Percentiles rank a stretch among this genome's conserved stretches.
Conservation (phyloP, 2,888 invertebrate species). For the Diarsia brunnea region DNA sequence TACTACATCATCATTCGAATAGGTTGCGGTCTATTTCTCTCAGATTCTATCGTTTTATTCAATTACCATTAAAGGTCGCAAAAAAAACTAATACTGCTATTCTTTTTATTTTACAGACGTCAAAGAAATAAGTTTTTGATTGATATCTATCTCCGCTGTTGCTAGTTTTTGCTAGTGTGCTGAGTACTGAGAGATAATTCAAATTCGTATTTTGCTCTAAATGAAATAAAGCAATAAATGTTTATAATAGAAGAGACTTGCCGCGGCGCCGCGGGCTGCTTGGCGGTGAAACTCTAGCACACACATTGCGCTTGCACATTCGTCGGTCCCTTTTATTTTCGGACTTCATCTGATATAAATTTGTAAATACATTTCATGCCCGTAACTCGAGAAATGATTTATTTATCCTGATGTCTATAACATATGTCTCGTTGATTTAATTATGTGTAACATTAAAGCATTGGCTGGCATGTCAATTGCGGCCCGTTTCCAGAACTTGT, state of each 20-base stretch:
- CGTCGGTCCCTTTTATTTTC: conserved; percentile 69
- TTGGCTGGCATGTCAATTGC: conserved; percentile 72
- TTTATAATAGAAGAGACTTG: conserved; percentile 77
- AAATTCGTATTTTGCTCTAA: conserved; percentile 77
- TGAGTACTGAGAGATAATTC: conserved; percentile 72
- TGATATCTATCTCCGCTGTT: conserved; percentile 51
- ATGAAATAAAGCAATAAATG: conserved; percentile 84
- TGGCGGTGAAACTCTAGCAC: conserved; percentile 48
- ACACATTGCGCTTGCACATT: conserved; percentile 63
- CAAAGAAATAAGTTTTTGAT: conserved; percentile 56
- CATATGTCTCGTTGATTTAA: conserved; percentile 74
- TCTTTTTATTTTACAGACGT: conserved; percentile 36
- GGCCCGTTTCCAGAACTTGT: conserved; percentile 67
- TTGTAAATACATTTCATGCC: conserved; percentile 62
- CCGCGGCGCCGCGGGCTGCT: conserved; percentile 72
- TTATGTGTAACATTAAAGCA: conserved; percentile 73
- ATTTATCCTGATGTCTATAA: conserved; percentile 49
- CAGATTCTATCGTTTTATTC: conserved; percentile 51
- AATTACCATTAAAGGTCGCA: conserved; percentile 47
- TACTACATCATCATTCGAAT: conserved; percentile 35
- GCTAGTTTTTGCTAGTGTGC: conserved; percentile 45
- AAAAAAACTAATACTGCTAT: conserved; percentile 24
- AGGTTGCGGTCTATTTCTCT: conserved; percentile 47
- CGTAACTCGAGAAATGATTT: conserved; percentile 37
- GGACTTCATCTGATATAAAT: conserved; percentile 65